Evolutionary conservation across 2,888 invertebrate genomes (phyloP), one percentile per base, ranked within the genome.

Genomic region (Aphidius colemani): DNA sequence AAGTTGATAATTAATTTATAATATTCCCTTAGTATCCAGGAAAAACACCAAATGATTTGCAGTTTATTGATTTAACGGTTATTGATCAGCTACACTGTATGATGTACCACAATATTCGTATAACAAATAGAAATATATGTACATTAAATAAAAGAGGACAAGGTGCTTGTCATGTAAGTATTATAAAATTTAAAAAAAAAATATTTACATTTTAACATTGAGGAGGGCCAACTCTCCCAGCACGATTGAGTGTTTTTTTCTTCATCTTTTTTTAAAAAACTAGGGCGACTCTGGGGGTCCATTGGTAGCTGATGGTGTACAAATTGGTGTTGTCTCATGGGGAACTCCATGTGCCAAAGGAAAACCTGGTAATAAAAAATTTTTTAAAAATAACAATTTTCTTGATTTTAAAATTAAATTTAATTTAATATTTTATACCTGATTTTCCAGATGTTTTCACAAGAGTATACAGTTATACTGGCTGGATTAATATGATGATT

Each of bases 121-220:
- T 88, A 1, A 83, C 79, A 69, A 82, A 82, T 6, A 77, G 82
- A 1, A 85, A 88, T 75, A 85, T 88, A 69, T 89, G 88, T 71
- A 86, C 88, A 0, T 78, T 86, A 11, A 87, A 86, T 43, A 85
- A 82, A 71, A 74, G 76, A 53, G 88, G 88, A 1, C 85, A 88
- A 80, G 88, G 88, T 1, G 87, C 88, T 68, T 88, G 88, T 71
- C 86, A 88, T 72, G 88, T 87, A 74, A 85, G 86, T 79, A 64
- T 61, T 64, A 50, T 55, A 30, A 30, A 30, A 30, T 30, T n/a
- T n/a, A n/a, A n/a, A 18, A 18, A 18, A 18, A 18, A 18, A 3
- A 30, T 30, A 30, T 30, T n/a, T n/a, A n/a, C n/a, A 30, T 5
- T 2, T 30, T 4, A 30, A 30, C 30, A 30, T 30, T 45, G 51